Evolutionary conservation across 2,888 invertebrate species (phyloP).

Genomic region (Aethes cnicana): DNA sequence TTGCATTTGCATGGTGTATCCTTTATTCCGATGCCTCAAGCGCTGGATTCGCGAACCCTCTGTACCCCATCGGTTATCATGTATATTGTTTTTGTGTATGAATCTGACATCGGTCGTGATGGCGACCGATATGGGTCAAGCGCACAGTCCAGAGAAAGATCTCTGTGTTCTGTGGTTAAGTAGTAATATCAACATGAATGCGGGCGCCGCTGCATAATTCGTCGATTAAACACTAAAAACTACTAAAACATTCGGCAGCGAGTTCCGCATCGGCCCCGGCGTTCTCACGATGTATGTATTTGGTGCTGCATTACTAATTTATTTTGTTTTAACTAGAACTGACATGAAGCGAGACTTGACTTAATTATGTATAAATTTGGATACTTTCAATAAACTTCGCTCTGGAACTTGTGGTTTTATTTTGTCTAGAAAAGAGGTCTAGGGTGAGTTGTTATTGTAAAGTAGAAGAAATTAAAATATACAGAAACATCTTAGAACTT

Average conservation of each 20-base stretch:
- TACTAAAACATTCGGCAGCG: not conserved
- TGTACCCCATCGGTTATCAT: too few relatives aligned
- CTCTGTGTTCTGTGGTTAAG: conserved; percentile 34
- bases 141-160: too few relatives aligned
- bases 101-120: not conserved
- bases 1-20: conserved; percentile 7
- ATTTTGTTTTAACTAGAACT: conserved; percentile 70
- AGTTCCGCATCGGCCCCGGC: not conserved
- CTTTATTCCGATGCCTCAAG: conserved; percentile 12
- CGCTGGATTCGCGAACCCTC: conserved; percentile 28
- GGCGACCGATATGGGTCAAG: conserved; percentile 7
- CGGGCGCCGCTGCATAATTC: not conserved
- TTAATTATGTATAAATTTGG: conserved; percentile 73
- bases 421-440: conserved; percentile 32
- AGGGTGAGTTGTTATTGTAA: not conserved
- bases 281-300: conserved; percentile 72
- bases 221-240: not conserved
- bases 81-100: not conserved
- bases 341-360: conserved; percentile 72
- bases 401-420: conserved; percentile 58
- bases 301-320: conserved; percentile 82
- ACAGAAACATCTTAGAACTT: conserved; percentile 17
- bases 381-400: conserved; percentile 77
- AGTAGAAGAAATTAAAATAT: not conserved
- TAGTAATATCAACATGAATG: conserved; percentile 47